Conservation (phyloP, 2,888 invertebrate species). For the Gari tellinella region DNA sequence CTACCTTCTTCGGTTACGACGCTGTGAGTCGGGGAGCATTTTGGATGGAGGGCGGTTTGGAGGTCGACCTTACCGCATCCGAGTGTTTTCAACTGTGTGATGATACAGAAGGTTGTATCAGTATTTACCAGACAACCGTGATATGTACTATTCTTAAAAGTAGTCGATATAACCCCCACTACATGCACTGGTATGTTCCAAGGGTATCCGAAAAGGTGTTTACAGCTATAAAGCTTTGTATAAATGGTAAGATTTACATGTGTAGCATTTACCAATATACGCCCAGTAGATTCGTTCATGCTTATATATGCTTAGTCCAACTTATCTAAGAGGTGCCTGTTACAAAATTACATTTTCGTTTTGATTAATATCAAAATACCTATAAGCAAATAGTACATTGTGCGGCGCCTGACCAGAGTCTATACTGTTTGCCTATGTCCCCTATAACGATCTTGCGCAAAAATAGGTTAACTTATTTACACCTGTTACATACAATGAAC, state of each 20-base stretch:
- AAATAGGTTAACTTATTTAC: too few relatives aligned
- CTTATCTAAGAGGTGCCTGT: too few relatives aligned
- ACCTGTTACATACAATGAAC: too few relatives aligned
- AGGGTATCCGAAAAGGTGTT: not conserved
- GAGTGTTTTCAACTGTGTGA: conserved; percentile 6
- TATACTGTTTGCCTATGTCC: too few relatives aligned
- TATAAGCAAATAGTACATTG: too few relatives aligned
- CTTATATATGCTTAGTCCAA: too few relatives aligned
- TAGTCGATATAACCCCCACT: conserved; percentile 25
- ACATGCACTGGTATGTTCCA: conserved; percentile 13
- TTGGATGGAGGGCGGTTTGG: conserved; percentile 22
- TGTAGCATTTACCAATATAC: too few relatives aligned
- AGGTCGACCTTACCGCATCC: not conserved
- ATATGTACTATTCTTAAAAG: conserved; percentile 1
- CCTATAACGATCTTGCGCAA: too few relatives aligned
- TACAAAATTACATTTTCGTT: too few relatives aligned
- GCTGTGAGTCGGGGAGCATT: conserved; percentile 8
- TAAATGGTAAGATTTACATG: conserved; percentile 31
- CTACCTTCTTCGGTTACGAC: conserved; percentile 19
- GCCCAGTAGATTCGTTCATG: too few relatives aligned
- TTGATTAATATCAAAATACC: too few relatives aligned
- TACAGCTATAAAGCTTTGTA: conserved; percentile 34
- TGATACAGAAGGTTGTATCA: not conserved
- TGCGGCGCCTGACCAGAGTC: too few relatives aligned
- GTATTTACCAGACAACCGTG: not conserved